Base-by-base conservation (phyloP, 1,140 invertebrate species). In the Pristionchus pacificus region DNA sequence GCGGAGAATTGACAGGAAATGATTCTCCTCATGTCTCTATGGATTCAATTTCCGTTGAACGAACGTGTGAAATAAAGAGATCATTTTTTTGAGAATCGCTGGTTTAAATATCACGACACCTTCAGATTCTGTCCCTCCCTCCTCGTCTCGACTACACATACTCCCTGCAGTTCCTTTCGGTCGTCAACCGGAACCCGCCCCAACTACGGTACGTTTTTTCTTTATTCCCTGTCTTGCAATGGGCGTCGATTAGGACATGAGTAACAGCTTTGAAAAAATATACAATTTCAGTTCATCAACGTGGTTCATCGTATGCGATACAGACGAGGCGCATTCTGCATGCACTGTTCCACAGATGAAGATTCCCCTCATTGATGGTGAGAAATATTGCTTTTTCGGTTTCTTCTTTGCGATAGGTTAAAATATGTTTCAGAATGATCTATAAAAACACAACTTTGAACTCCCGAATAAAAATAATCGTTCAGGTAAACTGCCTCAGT, bases 161-260 rank as follows among this genome's bases (percentile, higher is more conserved):
- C 65, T 83, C 82, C 6, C 33, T 83, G 14, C 81, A 83, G 68
- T 83, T 84, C 71, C 31, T 82, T 2, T 32, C 61, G 24, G 74
- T 81, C 29, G 32, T 29, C 15, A 83, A 83, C 70, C 74, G 70
- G 10, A 76, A 81, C 60, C 71, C 75, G 10, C 2, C 28, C 57
- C 38, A 38, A n/a, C 29, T 73, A 19, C 6, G 6, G 19, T 10
- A 49, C 6, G 6, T 49, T 49, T 10, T 6, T 49, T 49, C 19
- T 49, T 49, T 10, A 49, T 49, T 49, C 6, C 19, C 38, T 49
- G 6, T 49, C 38, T 49, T 49, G 19, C 38, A 49, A 49, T 6
- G 6, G 38, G 6, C 6, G 38, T 49, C n/a, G n/a, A n/a, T n/a
- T n/a, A n/a, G n/a, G n/a, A n/a, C n/a, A n/a, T n/a, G n/a, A n/a